Evolutionary conservation across 2,888 invertebrate genomes (phyloP).

Genomic region (Microctonus hyperodae): DNA sequence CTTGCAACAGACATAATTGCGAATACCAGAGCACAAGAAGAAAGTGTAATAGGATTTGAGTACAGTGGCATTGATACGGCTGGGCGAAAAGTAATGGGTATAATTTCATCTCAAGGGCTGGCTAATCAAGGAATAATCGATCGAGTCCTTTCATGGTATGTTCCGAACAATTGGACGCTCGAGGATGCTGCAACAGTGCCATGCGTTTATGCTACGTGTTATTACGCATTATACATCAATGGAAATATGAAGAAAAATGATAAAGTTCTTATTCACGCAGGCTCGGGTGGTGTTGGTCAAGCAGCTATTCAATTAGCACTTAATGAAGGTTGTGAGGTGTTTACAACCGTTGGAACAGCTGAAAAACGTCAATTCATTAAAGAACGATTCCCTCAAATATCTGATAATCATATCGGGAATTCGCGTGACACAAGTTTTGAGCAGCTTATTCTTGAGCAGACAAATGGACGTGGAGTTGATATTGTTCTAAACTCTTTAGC

Average conservation of each 20-base stretch:
- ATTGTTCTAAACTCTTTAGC: conserved; percentile 91
- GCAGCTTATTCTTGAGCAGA: conserved; percentile 79
- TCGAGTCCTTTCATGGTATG: conserved; percentile 64
- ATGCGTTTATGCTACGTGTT: conserved; percentile 69
- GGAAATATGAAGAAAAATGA: conserved; percentile 66
- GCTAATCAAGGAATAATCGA: conserved; percentile 66
- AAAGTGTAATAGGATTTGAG: conserved; percentile 75
- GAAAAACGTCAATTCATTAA: conserved; percentile 68
- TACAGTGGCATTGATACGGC: conserved; percentile 68
- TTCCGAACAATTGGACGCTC: conserved; percentile 69
- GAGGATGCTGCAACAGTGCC: conserved; percentile 74
- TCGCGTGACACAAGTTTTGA: conserved; percentile 89
- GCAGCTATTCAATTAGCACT: conserved; percentile 72
- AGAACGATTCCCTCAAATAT: conserved; percentile 66
- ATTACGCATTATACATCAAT: conserved; percentile 68
- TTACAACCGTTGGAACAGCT: conserved; percentile 69
- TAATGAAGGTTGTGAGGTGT: conserved; percentile 67
- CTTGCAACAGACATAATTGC: conserved; percentile 84
- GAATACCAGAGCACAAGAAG: conserved; percentile 70
- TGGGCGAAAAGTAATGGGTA: conserved; percentile 64
- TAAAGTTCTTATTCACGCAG: conserved; percentile 60
- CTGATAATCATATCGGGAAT: conserved; percentile 73
- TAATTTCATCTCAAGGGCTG: conserved; percentile 59
- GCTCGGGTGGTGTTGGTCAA: conserved; percentile 72
- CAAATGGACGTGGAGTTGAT: conserved; percentile 89